These are phyloP conservation scores for Arctopsyche grandis DNA, from an alignment of 1,140 invertebrate species.

Conservation along the genomic window DNA sequence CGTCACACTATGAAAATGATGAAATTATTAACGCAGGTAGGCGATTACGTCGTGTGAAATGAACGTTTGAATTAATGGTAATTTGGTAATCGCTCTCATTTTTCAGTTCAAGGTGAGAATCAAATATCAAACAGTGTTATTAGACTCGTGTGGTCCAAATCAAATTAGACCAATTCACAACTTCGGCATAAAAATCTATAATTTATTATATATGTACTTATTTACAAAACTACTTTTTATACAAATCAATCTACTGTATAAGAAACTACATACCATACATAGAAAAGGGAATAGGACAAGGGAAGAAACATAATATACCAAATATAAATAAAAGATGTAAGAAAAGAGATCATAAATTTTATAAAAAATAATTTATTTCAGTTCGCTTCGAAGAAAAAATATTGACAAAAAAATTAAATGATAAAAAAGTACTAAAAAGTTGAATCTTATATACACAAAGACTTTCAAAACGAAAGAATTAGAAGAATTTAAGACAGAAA, in stretches of 20 bases:
- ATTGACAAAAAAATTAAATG: conserved; percentile 27
- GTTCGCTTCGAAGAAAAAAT: conserved; percentile 42
- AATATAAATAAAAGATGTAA: not conserved
- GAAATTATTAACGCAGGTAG: not conserved
- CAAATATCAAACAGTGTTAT: not conserved
- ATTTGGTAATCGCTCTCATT: conserved; percentile 18
- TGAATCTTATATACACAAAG: conserved; percentile 2
- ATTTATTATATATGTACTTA: too few relatives aligned
- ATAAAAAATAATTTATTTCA: conserved; percentile 54
- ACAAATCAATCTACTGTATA: conserved; percentile 13
- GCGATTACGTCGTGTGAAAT: not conserved
- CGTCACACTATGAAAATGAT: not conserved
- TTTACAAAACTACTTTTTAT: not conserved
- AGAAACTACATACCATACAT: conserved; percentile 22
- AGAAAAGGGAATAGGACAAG: not conserved
- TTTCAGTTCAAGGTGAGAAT: conserved; percentile 19
- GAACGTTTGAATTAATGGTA: conserved; percentile 21
- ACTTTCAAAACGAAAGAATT: not conserved
- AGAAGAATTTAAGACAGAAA: conserved; percentile 21
- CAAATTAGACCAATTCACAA: too few relatives aligned
- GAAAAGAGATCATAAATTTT: conserved; percentile 25
- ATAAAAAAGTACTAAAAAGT: conserved; percentile 30
- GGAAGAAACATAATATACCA: not conserved
- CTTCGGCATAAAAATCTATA: too few relatives aligned
- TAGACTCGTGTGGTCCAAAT: not conserved